Evolutionary conservation across 2,888 invertebrate species (phyloP), one percentile per base, ranked within the genome.

Genomic region (Melangyna quadrimaculata): DNA sequence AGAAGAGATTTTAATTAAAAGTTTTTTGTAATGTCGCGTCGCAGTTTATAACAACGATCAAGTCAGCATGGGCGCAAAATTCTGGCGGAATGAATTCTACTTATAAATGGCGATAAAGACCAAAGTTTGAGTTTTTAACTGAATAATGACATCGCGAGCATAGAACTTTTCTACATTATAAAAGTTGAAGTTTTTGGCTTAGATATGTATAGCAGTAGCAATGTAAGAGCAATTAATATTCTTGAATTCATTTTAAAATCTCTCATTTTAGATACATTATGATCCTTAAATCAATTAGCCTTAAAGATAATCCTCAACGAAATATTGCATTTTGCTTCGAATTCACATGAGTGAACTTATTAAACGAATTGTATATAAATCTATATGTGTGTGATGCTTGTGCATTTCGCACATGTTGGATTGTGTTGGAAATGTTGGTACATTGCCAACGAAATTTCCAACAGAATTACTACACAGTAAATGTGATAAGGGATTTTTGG

Each of bases 1-100:
- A 9, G 35, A 51, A 51, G 35, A 70, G 69, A 81, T 81, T 84
- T 86, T 86, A 86, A 86, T 86, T 81, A 86, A 86, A 86, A 78
- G 61, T 86, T 80, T 61, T 70, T 86, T 72, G 5, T 12, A 17
- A 57, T 5, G 12, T 32, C 29, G 32, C 73, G 73, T 51, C 19
- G 81, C 70, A 78, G 81, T 86, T 86, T 78, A 86, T 86, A 53
- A 51, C 53, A 63, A 48, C 73, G 57, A 86, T 81, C 77, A 79
- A 86, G 80, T 72, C 80, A 80, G 69, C 57, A 77, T 72, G 84
- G 69, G 61, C 51, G 43, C 57, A 57, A 53, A 63, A 48, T 59
- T 69, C 55, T 32, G 0, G 12, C n/a, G 12, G n/a, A n/a, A 35
- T 24, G 24, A 67, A 73, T 86, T 77, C 63, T 81, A 70, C 63